Conservation (phyloP, 2,113 vertebrate species). For the Corydoras sp. region DNA sequence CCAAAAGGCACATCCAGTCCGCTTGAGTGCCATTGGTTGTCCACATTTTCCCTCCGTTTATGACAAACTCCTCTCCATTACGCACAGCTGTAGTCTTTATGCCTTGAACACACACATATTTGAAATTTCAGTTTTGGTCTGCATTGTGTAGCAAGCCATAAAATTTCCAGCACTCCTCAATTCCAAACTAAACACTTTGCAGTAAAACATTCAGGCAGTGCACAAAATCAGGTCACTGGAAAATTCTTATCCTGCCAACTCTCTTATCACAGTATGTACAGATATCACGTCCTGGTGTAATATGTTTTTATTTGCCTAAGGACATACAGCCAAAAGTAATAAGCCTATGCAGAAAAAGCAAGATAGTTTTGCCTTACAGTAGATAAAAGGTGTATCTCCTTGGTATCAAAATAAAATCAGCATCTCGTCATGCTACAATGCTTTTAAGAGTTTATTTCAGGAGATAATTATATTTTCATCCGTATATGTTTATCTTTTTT, state of each 20-base stretch:
- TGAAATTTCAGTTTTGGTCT: not conserved
- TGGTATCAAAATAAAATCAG: conserved; percentile 9
- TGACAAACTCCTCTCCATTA: conserved; percentile 69
- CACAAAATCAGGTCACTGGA: not conserved
- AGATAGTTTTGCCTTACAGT: not conserved
- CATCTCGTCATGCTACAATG: conserved; percentile 8
- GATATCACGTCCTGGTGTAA: not conserved
- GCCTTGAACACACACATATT: conserved; percentile 46
- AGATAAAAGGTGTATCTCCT: not conserved
- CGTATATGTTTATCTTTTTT: conserved; percentile 12
- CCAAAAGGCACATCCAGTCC: conserved; percentile 77
- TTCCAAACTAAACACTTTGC: not conserved
- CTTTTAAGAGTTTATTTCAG: conserved; percentile 7
- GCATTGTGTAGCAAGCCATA: not conserved
- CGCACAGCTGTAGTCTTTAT: conserved; percentile 73
- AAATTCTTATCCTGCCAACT: not conserved
- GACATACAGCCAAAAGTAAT: not conserved
- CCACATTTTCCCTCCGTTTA: conserved; percentile 81
- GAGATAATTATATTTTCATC: conserved; percentile 17
- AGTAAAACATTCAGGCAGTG: not conserved
- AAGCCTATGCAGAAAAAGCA: not conserved
- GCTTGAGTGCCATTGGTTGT: conserved; percentile 68
- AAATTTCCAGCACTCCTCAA: not conserved
- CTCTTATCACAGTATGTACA: not conserved
- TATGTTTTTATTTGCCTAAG: not conserved